Evolutionary conservation across 2,797 vertebrate genomes (phyloP), one percentile per base, ranked within the genome.

Genomic region (Rhinophrynus dorsalis): DNA sequence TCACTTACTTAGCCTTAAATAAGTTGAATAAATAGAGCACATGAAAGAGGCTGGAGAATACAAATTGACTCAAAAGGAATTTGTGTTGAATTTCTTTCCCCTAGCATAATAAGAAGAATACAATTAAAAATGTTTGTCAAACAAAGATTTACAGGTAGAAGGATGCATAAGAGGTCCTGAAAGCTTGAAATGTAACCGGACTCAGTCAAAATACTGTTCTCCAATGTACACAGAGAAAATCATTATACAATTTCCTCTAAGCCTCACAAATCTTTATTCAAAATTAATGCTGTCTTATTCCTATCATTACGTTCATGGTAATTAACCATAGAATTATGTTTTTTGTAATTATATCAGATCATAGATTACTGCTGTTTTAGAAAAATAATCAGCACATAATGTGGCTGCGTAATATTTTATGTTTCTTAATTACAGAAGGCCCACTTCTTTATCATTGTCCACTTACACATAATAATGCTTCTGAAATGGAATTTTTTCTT

Each of bases 361-460:
- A 65, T 72, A 65, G 68, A 72, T 72, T 72, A 57, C 61, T 33
- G 33, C 60, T n/a, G 23, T 65, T 58, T 57, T 33, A 33, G 54
- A 66, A 52, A 18, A 33, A 26, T 29, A 54, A 69, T 48, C 69
- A 66, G 69, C 47, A 52, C 15, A 66, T 51, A 66, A 66, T 45
- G n/a, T 21, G 32, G 20, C 52, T 66, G 54, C 59, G 54, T 73
- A 58, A 72, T 65, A 72, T 72, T 58, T 72, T 58, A 51, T 56
- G 42, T 50, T 52, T 65, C 52, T 59, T 66, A 54, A 72, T 72
- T 72, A 72, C 68, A 33, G 51, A 29, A 72, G 68, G 62, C 61
- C 51, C 61, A 65, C 61, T 65, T 72, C 68, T 72, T 72, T 65
- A 72, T 72, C 68, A 65, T 42, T 63, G 68, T 64, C 68, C 68